Evolutionary conservation across 2,888 invertebrate genomes (phyloP).

Genomic region (Eurois occulta): DNA sequence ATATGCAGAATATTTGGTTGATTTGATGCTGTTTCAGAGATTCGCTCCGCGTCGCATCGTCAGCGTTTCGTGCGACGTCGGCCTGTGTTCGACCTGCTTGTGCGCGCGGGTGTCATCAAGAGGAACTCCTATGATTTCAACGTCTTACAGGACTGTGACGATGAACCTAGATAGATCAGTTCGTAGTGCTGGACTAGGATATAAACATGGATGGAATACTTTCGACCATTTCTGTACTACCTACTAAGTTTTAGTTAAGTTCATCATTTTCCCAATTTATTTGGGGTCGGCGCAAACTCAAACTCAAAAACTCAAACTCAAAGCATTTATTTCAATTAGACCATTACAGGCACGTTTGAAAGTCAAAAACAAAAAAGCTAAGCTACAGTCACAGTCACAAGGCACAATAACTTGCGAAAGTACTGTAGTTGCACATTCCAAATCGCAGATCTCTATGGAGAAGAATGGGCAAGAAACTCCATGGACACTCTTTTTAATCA

Average conservation of each 20-base stretch:
- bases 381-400: no score
- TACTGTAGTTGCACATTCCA: no score
- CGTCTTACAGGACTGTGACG: slow-evolving; percentile 59
- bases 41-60: slow-evolving; percentile 73
- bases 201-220: not conserved
- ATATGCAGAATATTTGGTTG: not conserved
- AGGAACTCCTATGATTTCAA: slow-evolving; percentile 67
- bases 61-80: slow-evolving; percentile 72
- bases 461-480: no score
- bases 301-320: no score
- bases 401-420: no score
- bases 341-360: no score
- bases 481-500: no score
- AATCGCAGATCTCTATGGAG: no score
- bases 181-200: not conserved
- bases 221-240: not conserved
- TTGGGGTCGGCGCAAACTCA: no score
- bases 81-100: slow-evolving; percentile 79
- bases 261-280: not conserved
- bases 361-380: no score
- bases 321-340: no score
- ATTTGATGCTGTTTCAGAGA: slow-evolving; percentile 65
- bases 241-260: not conserved
- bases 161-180: slow-evolving; percentile 72
- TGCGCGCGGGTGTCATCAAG: slow-evolving; percentile 76